These are phyloP conservation scores for Coranthus polyacanthus DNA, from an alignment of 2,797 vertebrate genomes.

Conservation along the genomic window DNA sequence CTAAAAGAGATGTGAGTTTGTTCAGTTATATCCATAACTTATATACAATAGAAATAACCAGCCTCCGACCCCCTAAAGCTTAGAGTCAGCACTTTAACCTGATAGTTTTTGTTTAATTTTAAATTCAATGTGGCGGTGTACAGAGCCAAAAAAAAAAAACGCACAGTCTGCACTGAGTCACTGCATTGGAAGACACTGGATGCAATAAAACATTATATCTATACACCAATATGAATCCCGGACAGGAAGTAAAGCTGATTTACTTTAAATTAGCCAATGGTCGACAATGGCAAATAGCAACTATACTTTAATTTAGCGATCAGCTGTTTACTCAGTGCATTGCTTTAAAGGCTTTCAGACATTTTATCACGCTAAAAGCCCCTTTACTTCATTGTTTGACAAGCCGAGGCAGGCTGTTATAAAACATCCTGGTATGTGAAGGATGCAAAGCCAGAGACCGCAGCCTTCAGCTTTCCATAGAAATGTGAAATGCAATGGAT, in stretches of 20 bases:
- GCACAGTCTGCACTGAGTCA: constrained; percentile 7
- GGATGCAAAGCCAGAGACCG: constrained; percentile 34
- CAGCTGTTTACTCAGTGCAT: constrained; percentile 47
- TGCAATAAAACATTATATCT: constrained; percentile 28
- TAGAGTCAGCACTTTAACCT: constrained; percentile 39
- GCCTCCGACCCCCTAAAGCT: constrained; percentile 9
- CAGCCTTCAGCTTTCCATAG: constrained; percentile 3
- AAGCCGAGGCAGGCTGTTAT: not conserved
- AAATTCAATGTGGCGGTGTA: constrained; percentile 19
- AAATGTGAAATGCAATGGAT: constrained; percentile 19
- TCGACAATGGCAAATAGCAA: constrained; percentile 6
- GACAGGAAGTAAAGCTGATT: constrained; percentile 34
- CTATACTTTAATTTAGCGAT: constrained; percentile 46
- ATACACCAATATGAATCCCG: constrained; percentile 10
- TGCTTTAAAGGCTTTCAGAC: constrained; percentile 46
- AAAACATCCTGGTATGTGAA: not conserved
- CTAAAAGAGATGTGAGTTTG: not conserved
- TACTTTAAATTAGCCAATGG: constrained; percentile 14
- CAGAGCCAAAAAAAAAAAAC: constrained; percentile 3
- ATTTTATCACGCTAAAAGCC: constrained; percentile 17
- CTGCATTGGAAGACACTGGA: constrained; percentile 1
- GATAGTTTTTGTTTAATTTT: constrained; percentile 36
- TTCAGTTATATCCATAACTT: not conserved
- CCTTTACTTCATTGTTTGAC: constrained; percentile 23
- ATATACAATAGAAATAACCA: not conserved